Base-by-base conservation (phyloP, 2,113 vertebrate species). In the Cisticola juncidis region DNA sequence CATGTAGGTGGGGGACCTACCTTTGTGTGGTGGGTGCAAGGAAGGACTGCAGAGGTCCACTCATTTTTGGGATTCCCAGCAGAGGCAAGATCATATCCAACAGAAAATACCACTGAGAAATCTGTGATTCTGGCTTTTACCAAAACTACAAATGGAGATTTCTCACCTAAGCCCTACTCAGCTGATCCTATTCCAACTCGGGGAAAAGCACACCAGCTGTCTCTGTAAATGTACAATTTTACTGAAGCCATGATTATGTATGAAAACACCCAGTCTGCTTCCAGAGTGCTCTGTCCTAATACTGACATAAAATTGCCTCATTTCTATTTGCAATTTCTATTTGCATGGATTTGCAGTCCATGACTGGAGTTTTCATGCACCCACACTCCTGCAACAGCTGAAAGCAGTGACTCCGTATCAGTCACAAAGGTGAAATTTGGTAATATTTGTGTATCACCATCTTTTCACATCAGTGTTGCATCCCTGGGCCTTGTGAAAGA, bases 191-290 rank as follows among this genome's bases (percentile, higher is more conserved):
- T 44, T 93, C 79, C 64, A 88, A 18, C 10, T 16, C 2, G 2
- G 47, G 68, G 80, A 88, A 88, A 90, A 60, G 81, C 25, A 78
- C 21, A 90, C 64, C 82, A 86, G 86, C 93, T 95, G 83, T 50
- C 79, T 78, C 31, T 48, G 38, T 48, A 86, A 68, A 84, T 47
- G 62, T 26, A 60, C 53, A 18, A 20, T 84, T 95, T 86, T 72
- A 86, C 69, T 76, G 68, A 82, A 94, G 53, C 31, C 57, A 12
- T 45, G 72, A 92, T 78, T 54, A 76, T 47, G 61, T 72, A 85
- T 42, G 76, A 90, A 94, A 95, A 92, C 85, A 92, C 33, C 45
- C 90, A 93, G 72, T 71, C 36, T 84, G 86, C 72, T 88, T 95
- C 92, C 40, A 78, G 71, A 92, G 76, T 47, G 60, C 76, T 79